phyloP scores from a whole-genome alignment of 2,888 invertebrate species.

The Arge pagana region DNA sequence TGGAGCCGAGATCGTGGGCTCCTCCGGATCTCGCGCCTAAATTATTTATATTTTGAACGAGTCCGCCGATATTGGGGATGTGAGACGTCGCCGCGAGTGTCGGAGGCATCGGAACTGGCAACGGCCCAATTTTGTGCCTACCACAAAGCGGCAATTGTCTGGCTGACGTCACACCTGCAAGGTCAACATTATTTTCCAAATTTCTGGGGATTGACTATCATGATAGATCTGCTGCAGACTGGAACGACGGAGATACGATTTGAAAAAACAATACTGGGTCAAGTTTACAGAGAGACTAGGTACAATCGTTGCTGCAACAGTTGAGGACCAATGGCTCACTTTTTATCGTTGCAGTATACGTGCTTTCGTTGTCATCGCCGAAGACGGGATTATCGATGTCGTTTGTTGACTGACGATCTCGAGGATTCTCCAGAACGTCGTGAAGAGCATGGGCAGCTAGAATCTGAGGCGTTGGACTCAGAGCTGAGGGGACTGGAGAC shows the following conservation, averaged over 20 bases:
- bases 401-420: conserved; percentile 53
- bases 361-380: conserved; percentile 47
- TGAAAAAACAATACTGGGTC: too few species aligned
- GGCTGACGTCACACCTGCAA: conserved; percentile 44
- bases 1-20: conserved; percentile 42
- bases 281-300: too few species aligned
- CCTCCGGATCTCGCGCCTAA: conserved; percentile 44
- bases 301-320: too few species aligned
- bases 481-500: conserved; percentile 50
- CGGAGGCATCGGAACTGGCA: conserved; percentile 41
- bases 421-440: conserved; percentile 54
- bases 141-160: conserved; percentile 46
- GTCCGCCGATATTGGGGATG: conserved; percentile 52
- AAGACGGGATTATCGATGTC: conserved; percentile 61
- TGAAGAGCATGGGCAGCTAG: conserved; percentile 62
- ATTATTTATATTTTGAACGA: conserved; percentile 55
- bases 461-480: conserved; percentile 57
- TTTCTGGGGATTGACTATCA: not conserved
- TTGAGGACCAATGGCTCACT: too few species aligned
- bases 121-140: conserved; percentile 49
- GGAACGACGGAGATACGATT: too few species aligned
- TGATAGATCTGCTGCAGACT: too few species aligned
- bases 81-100: conserved; percentile 51
- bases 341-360: conserved; percentile 65
- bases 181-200: too few species aligned